A percentile compares a stretch with the other conserved stretches of the same genome.
Conservation (phyloP, 2,113 vertebrate genomes). For the Protobothrops flavoviridis region DNA sequence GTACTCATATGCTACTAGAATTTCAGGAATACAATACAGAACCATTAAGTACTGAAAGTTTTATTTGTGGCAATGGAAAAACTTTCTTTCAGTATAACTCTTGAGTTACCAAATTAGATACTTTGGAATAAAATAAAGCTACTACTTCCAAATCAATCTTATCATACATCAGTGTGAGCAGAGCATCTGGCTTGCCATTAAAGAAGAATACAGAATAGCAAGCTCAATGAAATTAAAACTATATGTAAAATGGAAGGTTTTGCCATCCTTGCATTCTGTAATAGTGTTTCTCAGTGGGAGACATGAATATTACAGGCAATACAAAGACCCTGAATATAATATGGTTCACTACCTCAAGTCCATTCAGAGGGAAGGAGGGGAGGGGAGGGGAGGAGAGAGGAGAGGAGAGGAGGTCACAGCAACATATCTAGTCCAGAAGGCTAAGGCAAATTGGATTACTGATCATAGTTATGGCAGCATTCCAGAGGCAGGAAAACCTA, state of each 20-base stretch:
- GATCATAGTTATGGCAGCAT: background rate
- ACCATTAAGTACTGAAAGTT: background rate
- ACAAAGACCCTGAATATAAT: background rate
- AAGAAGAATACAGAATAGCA: background rate
- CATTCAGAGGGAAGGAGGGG: background rate
- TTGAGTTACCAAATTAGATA: background rate
- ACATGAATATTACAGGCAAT: background rate
- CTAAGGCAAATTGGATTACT: background rate
- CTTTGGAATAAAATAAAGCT: background rate
- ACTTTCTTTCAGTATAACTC: background rate
- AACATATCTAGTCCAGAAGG: background rate
- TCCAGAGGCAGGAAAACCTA: background rate
- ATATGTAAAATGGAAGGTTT: background rate
- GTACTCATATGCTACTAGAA: background rate
- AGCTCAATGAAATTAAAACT: background rate
- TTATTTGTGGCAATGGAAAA: background rate
- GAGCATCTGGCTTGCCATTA: background rate
- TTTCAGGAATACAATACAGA: background rate
- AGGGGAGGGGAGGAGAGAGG: background rate
- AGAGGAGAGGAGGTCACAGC: background rate
- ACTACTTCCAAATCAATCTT: rapidly evolving
- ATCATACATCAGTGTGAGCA: rapidly evolving
- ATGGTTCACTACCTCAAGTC: background rate
- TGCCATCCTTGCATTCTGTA: background rate
- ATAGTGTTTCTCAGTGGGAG: background rate